Evolutionary conservation across 2,113 vertebrate genomes (phyloP), one percentile per base, ranked within the genome.

Genomic region (Oceanodroma tethys): DNA sequence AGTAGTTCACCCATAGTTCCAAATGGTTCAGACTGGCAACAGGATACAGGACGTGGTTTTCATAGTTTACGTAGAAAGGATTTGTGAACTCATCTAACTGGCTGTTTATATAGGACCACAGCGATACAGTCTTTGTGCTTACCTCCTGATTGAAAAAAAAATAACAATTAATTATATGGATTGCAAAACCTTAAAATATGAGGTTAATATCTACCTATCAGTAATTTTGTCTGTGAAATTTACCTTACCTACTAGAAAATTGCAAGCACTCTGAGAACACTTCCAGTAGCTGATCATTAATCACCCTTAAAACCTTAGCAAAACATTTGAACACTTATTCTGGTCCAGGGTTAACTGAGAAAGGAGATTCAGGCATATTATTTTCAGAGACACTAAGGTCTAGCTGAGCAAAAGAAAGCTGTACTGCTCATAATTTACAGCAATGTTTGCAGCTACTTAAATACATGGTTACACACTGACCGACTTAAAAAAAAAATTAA

Each of bases 81-180:
- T 99, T 99, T 84, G 98, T 99, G 97, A 99, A 99, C 95, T 99
- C 99, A 81, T 99, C 99, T 0, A 98, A 86, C 66, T 99, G 99
- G 94, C 99, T 99, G 98, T 99, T 99, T 71, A 99, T 97, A 56
- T 99, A 99, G 65, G 99, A 99, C 99, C 99, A 99, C 60, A 99
- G 96, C 6, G 99, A 99, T 40, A 99, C 20, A 1, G 99, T 99
- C 95, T 97, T 98, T 86, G 98, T 98, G 82, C 98, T 98, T 63
- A 99, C 82, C 87, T 99, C 99, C 99, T 99, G 84, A 83, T 96
- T 45, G 67, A 32, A n/a, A 82, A 53, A 92, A 88, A 66, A 40
- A 14, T 21, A 82, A 47, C 47, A 19, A 60, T 48, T 30, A 14
- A 70, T 36, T 12, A 34, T 3, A 7, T 1, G 15, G 52, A 82